Percentiles rank a stretch among this genome's conserved stretches.
These are phyloP conservation scores for Hofmannophila pseudospretella DNA, from an alignment of 2,888 invertebrate species.

Conservation along the genomic window DNA sequence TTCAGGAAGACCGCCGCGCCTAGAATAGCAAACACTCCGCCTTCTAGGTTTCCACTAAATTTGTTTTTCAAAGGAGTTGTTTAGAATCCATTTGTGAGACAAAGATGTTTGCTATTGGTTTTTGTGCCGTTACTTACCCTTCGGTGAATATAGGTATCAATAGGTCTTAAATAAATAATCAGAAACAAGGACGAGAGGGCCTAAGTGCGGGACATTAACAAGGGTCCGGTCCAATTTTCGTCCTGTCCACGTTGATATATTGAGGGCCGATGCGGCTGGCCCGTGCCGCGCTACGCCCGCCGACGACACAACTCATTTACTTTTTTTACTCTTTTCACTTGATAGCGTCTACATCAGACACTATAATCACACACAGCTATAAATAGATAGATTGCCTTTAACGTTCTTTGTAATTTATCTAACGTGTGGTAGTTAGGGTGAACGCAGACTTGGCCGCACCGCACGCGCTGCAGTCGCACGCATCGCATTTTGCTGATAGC, in stretches of 20 bases:
- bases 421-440: no score
- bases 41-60: background rate
- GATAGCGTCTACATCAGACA: conserved; percentile 25
- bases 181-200: conserved; percentile 63
- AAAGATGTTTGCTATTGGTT: conserved; percentile 1
- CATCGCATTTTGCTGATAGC: no score
- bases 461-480: no score
- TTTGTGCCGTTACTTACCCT: conserved; percentile 26
- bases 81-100: background rate
- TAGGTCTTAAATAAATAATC: conserved; percentile 74
- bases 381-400: background rate
- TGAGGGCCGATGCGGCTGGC: conserved; percentile 57
- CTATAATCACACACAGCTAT: conserved; percentile 2
- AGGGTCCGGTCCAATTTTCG: conserved; percentile 77
- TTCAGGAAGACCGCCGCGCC: no score
- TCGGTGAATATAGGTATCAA: conserved; percentile 44
- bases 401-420: no score
- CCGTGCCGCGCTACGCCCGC: conserved; percentile 24
- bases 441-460: no score
- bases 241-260: conserved; percentile 76
- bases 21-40: no score
- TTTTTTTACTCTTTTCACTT: conserved; percentile 36
- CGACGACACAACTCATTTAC: conserved; percentile 57
- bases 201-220: conserved; percentile 75
- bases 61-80: background rate